Base-by-base conservation (phyloP, 2,888 invertebrate genomes). In the Leistus spinibarbis region DNA sequence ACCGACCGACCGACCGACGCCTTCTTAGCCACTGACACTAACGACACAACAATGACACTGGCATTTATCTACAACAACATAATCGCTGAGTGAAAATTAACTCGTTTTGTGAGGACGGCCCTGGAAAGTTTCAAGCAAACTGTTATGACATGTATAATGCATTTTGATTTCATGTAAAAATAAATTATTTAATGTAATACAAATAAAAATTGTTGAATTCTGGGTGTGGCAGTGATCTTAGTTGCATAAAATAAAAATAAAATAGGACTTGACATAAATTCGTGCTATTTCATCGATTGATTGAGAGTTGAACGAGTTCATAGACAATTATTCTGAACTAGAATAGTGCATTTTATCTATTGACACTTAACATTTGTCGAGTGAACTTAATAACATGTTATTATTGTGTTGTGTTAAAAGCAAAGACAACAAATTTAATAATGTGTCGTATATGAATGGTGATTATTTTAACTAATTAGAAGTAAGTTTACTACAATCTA, bases 121-220 rank as follows among this genome's bases (percentile, higher is more conserved):
- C 10, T 20, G 22, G 19, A 63, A 7, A 63, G 22, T 63, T 20
- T 20, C n/a, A 19, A 63, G n/a, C 22, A n/a, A 53, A 19, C 53
- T 66, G 40, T 66, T 27, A 9, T 22, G 27, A 57, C 24, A 56
- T 54, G n/a, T n/a, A 69, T 69, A 60, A 72, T 72, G 72, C 72
- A 72, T 72, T 72, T 66, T 72, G 72, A 72, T 72, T 72, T 72
- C 66, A 66, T 65, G 24, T 65, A 71, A 64, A 23, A 23, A 40
- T n/a, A 20, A 64, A 23, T 64, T 23, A 27, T 64, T 60, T 19
- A 27, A 23, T 20, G 16, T 27, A n/a, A 40, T 13, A 40, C 40
- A 40, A 40, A 10, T 40, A 40, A n/a, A n/a, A n/a, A n/a, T n/a
- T n/a, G n/a, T n/a, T n/a, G n/a, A n/a, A n/a, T n/a, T n/a, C n/a